phyloP scores from a whole-genome alignment of 2,888 invertebrate genomes.

The Pherbina coryleti region DNA sequence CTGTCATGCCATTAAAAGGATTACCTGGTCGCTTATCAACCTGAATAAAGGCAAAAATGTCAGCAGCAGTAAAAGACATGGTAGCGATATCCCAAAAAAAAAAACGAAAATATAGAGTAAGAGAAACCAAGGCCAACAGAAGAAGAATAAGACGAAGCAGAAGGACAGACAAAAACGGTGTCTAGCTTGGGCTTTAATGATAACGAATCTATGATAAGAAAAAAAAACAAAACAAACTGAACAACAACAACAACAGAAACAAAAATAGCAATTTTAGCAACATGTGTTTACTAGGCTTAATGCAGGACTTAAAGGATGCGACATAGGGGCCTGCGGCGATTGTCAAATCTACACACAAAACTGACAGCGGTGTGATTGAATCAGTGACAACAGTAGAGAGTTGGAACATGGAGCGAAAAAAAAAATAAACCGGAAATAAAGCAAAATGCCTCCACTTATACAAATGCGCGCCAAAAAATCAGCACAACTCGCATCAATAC shows the following conservation, averaged over 20 bases:
- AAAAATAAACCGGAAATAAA: neutral
- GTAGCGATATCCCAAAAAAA: neutral
- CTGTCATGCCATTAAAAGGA: slow-evolving; percentile 30
- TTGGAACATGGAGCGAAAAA: neutral
- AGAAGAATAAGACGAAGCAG: neutral
- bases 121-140: neutral
- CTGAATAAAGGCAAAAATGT: neutral
- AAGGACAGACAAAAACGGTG: neutral
- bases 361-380: neutral
- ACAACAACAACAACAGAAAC: neutral
- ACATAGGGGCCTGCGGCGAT: neutral
- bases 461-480: neutral
- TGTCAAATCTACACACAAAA: slow-evolving; percentile 9
- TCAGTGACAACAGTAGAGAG: neutral
- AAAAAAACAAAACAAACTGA: neutral
- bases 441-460: neutral
- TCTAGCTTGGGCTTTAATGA: neutral
- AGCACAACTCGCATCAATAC: neutral
- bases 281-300: slow-evolving; percentile 19
- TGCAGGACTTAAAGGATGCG: slow-evolving; percentile 16
- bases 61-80: neutral
- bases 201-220: neutral
- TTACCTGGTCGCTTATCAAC: slow-evolving; percentile 21
- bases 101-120: neutral
- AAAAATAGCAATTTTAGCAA: neutral